Evolutionary conservation across 2,888 invertebrate genomes (phyloP), one percentile per base, ranked within the genome.

Genomic region (Pantelozetes paolii): DNA sequence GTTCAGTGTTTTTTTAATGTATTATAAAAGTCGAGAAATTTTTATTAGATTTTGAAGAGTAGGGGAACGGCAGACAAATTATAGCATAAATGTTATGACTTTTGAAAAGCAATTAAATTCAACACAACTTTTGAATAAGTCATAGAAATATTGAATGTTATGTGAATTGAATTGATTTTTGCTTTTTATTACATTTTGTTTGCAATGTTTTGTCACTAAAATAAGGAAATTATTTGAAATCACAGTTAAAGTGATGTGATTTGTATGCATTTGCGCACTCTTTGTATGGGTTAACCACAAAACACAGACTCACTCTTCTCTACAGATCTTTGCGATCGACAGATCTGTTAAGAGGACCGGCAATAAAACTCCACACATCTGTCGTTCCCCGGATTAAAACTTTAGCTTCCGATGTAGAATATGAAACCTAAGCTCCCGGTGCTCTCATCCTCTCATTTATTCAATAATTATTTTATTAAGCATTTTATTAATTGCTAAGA

Each of bases 261-360:
- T 64, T 64, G 64, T 5, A 9, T 64, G 64, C 64, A 64, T 64
- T 32, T 64, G 64, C 64, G 64, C 64, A 36, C n/a, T 64, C n/a
- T 11, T 11, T 48, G 30, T 57, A 28, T 57, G 28, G 64, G 64
- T 64, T 36, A 64, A 64, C 64, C 64, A 30, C 64, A 64, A 64
- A 57, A 64, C 64, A 64, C 20, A 8, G 23, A 8, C 57, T 11
- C 48, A 48, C 26, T 15, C 26, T 15, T 57, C 30, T 13, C 11
- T 28, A 5, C 8, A 6, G 13, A 64, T 36, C 59, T 59, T 59
- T 30, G 26, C 26, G 28, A 13, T 30, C 36, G 36, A 36, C 64
- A 64, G 64, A 64, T 64, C n/a, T 64, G 64, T 64, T 64, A 64
- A 36, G 64, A 64, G 36, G 64, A 64, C 64, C 36, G 57, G 36